phyloP scores from a whole-genome alignment of 1,140 invertebrate species.

The Caerostris extrusa region DNA sequence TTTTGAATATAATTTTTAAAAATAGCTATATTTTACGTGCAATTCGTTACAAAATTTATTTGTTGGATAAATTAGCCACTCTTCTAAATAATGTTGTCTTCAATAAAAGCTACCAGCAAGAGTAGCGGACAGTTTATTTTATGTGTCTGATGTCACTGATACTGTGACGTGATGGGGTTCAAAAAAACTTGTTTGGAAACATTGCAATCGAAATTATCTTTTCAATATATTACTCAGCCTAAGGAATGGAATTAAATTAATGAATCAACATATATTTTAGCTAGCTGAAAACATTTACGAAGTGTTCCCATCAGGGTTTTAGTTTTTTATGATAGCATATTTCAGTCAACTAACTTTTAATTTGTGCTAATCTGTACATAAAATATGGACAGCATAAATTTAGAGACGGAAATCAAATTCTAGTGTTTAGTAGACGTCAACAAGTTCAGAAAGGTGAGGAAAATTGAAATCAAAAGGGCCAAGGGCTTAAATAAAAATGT shows the following conservation, averaged over 20 bases:
- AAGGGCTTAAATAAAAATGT: background rate
- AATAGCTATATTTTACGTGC: constrained; percentile 1
- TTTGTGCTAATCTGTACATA: constrained; percentile 24
- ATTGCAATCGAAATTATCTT: background rate
- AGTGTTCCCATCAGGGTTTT: background rate
- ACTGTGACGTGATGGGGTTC: constrained; percentile 11
- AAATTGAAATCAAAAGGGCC: background rate
- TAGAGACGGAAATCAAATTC: background rate
- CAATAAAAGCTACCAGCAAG: background rate
- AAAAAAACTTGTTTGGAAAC: constrained; percentile 20
- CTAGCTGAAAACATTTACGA: background rate
- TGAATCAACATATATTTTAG: constrained; percentile 35
- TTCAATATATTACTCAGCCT: constrained; percentile 4
- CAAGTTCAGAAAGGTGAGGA: constrained; percentile 3
- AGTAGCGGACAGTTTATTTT: background rate
- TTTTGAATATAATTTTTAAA: background rate
- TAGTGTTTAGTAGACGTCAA: background rate
- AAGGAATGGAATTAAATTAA: background rate
- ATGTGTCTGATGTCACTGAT: constrained; percentile 1
- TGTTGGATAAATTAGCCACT: background rate
- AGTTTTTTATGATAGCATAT: constrained; percentile 4
- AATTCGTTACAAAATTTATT: background rate
- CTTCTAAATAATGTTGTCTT: background rate
- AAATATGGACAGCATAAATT: constrained; percentile 22
- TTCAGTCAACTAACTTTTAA: constrained; percentile 32